phyloP scores from a whole-genome alignment of 2,888 invertebrate genomes.

The Lasioglossum leucozonium region DNA sequence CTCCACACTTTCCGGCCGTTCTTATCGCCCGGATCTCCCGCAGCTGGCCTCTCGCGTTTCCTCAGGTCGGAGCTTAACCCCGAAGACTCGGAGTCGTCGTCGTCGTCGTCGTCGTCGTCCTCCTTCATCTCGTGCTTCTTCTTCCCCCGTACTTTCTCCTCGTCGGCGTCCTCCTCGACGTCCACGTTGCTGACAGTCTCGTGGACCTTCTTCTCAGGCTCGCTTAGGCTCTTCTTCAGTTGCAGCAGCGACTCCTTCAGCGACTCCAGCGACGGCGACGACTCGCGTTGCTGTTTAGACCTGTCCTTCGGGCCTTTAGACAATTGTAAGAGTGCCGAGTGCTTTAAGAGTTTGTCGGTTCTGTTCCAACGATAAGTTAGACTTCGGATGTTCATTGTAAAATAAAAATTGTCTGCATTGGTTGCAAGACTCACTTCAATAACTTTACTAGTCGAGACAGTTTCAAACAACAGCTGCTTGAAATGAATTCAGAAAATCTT shows the following conservation, averaged over 20 bases:
- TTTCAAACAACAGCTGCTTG: no score
- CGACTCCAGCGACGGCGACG: constrained; percentile 65
- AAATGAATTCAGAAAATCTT: neutral
- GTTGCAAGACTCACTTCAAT: no score
- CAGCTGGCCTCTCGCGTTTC: constrained; percentile 30
- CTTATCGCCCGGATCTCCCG: constrained; percentile 33
- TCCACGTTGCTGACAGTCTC: constrained; percentile 3
- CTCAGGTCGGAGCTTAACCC: constrained; percentile 17
- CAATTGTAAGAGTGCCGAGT: neutral
- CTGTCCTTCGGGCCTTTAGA: neutral
- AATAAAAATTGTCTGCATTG: no score
- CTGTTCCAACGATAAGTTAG: no score
- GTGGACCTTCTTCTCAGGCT: constrained; percentile 27
- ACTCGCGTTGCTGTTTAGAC: constrained; percentile 24
- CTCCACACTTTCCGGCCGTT: constrained; percentile 42
- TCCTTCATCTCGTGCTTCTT: neutral
- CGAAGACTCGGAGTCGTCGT: constrained; percentile 15
- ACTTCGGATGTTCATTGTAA: no score
- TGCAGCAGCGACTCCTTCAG: constrained; percentile 72
- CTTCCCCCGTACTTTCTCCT: neutral
- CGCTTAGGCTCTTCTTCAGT: constrained; percentile 66
- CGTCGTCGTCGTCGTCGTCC: neutral
- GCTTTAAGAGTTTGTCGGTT: no score
- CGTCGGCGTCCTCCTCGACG: neutral
- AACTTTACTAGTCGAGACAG: no score